These are phyloP conservation scores for Xyrauchen texanus DNA, from an alignment of 2,113 vertebrate species.

Conservation along the genomic window DNA sequence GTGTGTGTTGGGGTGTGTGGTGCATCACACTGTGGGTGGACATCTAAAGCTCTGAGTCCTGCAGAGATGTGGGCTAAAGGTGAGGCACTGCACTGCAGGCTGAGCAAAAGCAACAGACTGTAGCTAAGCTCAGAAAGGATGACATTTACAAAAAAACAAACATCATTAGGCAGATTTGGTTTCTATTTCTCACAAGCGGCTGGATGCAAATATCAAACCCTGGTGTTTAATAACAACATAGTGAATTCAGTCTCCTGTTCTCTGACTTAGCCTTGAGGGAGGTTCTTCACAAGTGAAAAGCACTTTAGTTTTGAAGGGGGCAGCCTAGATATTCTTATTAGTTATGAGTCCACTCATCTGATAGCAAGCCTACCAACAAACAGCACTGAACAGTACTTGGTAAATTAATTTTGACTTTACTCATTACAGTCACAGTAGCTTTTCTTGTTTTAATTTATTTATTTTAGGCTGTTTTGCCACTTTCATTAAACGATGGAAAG, in stretches of 20 bases:
- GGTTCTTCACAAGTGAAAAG: neutral
- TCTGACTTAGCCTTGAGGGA: neutral
- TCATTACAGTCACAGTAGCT: neutral
- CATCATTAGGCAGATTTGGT: neutral
- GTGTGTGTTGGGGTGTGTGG: no score
- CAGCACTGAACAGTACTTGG: neutral
- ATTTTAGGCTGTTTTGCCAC: no score
- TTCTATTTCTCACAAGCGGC: neutral
- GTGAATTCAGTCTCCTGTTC: slow-evolving; percentile 5
- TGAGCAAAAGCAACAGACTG: no score
- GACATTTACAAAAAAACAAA: no score
- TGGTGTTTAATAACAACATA: neutral
- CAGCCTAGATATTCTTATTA: slow-evolving; percentile 5
- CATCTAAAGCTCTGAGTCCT: no score
- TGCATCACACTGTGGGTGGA: no score
- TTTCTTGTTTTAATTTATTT: no score
- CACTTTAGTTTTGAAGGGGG: neutral
- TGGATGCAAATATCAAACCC: slow-evolving; percentile 13
- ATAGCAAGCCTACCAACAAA: neutral
- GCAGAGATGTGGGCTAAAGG: no score
- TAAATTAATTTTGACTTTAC: neutral
- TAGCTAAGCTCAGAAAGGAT: no score
- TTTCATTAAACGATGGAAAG: no score
- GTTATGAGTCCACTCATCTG: slow-evolving; percentile 12
- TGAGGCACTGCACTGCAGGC: no score